A percentile compares a stretch with the other conserved stretches of the same genome.
Conservation (phyloP, 2,113 vertebrate species). For the Sapajus apella region DNA sequence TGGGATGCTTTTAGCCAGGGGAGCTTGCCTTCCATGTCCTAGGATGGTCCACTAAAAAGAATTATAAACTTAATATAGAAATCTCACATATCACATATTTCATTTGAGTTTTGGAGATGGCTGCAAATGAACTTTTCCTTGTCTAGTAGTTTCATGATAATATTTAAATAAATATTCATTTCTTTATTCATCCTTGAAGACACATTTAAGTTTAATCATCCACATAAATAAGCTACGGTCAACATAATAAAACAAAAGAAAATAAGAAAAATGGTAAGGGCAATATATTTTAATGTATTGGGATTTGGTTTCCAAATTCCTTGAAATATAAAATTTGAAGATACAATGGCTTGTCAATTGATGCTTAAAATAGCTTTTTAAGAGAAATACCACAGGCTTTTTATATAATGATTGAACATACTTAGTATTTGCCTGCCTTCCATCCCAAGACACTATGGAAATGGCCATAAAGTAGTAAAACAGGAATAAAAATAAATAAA, state of each 20-base stretch:
- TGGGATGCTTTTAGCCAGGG: not conserved
- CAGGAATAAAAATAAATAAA: not conserved
- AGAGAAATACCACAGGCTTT: slow-evolving; percentile 6
- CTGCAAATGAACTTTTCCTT: not conserved
- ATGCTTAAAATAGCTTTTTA: not conserved
- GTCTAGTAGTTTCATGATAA: not conserved
- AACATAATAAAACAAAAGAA: not conserved
- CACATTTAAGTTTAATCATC: slow-evolving; percentile 20
- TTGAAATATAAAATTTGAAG: slow-evolving; percentile 27
- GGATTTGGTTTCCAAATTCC: not conserved
- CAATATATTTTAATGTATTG: slow-evolving; percentile 3
- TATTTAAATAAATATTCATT: slow-evolving; percentile 38
- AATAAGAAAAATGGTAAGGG: slow-evolving; percentile 23
- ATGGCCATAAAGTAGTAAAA: not conserved
- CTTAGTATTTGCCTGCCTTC: not conserved
- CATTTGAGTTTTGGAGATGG: not conserved
- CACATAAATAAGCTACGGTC: not conserved
- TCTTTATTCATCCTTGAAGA: slow-evolving; percentile 12
- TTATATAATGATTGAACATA: not conserved
- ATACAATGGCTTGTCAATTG: not conserved
- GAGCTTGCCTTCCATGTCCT: not conserved
- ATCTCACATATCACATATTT: not conserved
- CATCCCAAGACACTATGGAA: not conserved
- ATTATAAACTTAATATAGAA: not conserved
- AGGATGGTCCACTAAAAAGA: not conserved